Evolutionary conservation across 1,140 invertebrate genomes (phyloP).

Genomic region (Sycobia sp.): DNA sequence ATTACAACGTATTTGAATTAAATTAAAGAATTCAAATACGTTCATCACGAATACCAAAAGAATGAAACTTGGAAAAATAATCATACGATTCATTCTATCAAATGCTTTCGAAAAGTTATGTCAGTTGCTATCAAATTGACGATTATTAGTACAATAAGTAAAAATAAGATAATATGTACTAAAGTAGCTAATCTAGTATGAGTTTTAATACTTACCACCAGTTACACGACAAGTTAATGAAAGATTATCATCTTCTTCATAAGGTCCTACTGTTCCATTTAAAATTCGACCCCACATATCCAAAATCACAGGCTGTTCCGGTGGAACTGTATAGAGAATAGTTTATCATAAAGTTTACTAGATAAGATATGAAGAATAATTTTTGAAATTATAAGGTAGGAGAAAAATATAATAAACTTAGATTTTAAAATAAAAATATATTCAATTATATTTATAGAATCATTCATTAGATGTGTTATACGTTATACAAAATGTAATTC

Average conservation of each 20-base stretch:
- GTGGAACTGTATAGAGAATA: slow-evolving; percentile 75
- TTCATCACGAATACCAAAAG: no score
- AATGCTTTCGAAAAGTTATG: no score
- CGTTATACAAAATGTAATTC: no score
- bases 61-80: no score
- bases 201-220: slow-evolving; percentile 63
- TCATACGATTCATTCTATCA: no score
- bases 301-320: slow-evolving; percentile 81
- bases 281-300: slow-evolving; percentile 76
- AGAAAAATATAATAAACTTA: slow-evolving; percentile 26
- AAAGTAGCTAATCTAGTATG: neutral
- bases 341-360: slow-evolving; percentile 8
- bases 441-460: neutral
- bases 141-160: no score
- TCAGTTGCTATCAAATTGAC: no score
- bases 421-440: neutral
- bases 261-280: slow-evolving; percentile 75
- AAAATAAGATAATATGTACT: no score
- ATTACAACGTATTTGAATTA: no score
- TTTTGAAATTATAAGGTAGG: no score
- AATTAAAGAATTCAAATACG: no score
- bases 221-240: slow-evolving; percentile 67
- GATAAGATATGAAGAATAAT: neutral
- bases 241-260: slow-evolving; percentile 66
- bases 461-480: neutral